Base-by-base conservation (phyloP, 1,140 invertebrate species). In the Ladona fulva region DNA sequence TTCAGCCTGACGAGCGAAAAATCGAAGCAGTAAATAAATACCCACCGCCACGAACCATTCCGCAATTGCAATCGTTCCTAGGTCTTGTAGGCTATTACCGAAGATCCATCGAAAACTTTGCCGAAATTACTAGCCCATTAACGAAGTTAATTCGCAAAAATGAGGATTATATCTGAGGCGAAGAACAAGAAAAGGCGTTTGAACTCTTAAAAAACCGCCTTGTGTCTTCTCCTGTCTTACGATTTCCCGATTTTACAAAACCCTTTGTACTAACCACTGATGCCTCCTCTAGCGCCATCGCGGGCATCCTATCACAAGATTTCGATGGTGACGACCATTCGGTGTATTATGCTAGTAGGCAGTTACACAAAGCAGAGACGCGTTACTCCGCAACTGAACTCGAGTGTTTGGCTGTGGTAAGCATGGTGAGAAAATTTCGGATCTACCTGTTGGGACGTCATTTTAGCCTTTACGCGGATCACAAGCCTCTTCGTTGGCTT, bases 351-450 rank as follows among this genome's bases (percentile, higher is more conserved):
- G 82, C 81, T 24, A 85, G 84, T 19, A 74, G 82, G 52, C 80
- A 81, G 1, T 77, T 87, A 25, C 79, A 77, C 37, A 16, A 75
- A 16, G 80, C 86, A n/a, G 85, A 87, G 77, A 78, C 79, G 77
- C 86, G 84, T 77, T 87, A 88, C 76, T 77, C 83, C 5, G 84
- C 85, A 78, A 83, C 86, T 29, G 85, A 89, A 42, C 85, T 84
- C 78, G 86, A 89, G 80, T 82, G 81, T 24, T 77, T 88, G 14
- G 81, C 82, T 1, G 81, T 88, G 1, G 77, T 87, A 0, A 86
- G 81, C 80, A 84, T 82, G 1, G 81, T 87, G 11, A 83, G 84
- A 78, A 85, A 84, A 78, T 88, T 87, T 77, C 82, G 85, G 29
- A 78, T 83, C n/a, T 88, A 85, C 77, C 29, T 88, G 0, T 83